Conservation (phyloP, 2,113 vertebrate genomes). For the Brachionichthys hirsutus region DNA sequence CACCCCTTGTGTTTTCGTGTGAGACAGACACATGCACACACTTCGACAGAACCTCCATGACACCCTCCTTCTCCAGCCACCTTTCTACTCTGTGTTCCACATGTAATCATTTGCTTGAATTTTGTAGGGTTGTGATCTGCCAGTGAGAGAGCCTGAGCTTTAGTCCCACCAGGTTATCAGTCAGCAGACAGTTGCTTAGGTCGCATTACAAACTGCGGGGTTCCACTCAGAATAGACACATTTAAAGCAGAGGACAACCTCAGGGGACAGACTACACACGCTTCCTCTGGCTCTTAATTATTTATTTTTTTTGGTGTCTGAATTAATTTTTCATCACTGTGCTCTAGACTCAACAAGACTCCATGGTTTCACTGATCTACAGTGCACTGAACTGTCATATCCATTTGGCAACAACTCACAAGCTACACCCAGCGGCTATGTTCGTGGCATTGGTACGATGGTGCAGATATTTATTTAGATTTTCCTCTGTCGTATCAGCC, state of each 20-base stretch:
- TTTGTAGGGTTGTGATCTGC: conserved; percentile 29
- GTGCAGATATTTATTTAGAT: conserved; percentile 61
- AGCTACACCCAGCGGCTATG: conserved; percentile 75
- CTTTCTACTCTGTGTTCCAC: conserved; percentile 28
- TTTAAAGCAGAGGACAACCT: conserved; percentile 81
- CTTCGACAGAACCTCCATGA: conserved; percentile 14
- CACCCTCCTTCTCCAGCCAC: conserved; percentile 8
- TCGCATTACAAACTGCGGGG: conserved; percentile 81
- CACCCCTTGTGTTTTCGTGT: conserved; percentile 27
- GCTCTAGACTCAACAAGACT: conserved; percentile 75
- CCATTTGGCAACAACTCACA: conserved; percentile 73
- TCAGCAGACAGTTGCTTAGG: conserved; percentile 79
- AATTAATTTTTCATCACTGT: conserved; percentile 89
- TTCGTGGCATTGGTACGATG: conserved; percentile 51
- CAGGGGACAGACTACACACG: conserved; percentile 80
- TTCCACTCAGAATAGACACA: conserved; percentile 80
- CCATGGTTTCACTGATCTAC: conserved; percentile 80
- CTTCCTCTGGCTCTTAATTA: conserved; percentile 84
- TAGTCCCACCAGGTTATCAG: conserved; percentile 50
- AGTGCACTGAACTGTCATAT: conserved; percentile 66
- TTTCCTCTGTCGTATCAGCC: conserved; percentile 58
- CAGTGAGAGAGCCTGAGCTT: conserved; percentile 59
- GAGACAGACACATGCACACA: conserved; percentile 12
- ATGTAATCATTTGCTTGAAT: conserved; percentile 32
- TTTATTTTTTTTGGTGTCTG: conserved; percentile 72